Base-by-base conservation (phyloP, 2,113 vertebrate species). In the Otocyon megalotis region DNA sequence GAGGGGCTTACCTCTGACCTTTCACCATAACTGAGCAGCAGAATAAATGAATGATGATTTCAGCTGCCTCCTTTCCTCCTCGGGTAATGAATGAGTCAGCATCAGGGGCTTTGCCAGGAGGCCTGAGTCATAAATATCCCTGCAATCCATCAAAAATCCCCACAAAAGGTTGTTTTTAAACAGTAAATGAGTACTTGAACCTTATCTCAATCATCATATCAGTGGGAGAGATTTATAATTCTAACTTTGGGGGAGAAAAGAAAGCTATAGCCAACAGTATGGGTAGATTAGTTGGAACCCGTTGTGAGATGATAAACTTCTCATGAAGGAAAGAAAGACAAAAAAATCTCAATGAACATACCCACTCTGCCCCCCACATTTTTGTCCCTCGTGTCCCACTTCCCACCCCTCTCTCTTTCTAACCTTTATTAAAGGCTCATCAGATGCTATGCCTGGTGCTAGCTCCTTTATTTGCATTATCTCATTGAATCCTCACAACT, bases 1-100 rank as follows among this genome's bases (percentile, higher is more conserved):
- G 83, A 92, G 30, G 72, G 67, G 65, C 69, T 97, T 63, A 84
- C 85, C 72, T 97, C 88, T 96, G 97, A 93, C 96, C 96, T 95
- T 97, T 81, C 53, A 8, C 88, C 60, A 17, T 87, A 54, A 82
- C 83, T 30, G 28, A 97, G 92, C 65, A 58, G 32, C 76, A 72
- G 74, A 83, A 88, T 62, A 88, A 94, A 85, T 88, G 82, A 94
- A 24, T 71, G 79, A 80, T 96, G 97, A 85, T 81, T 83, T 97
- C 84, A 88, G 43, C 76, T 71, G 80, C 87, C 80, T 79, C 54
- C 35, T 92, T n/a, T 77, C 60, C 63, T 90, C 85, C 76, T 3
- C 0, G 30, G 54, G 71, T 77, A 95, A 62, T 0, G 3, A 91
- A 93, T 97, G 93, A 96, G 86, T 28, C n/a, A 97, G 97, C 93